Percentiles rank a stretch among this genome's conserved stretches.
Evolutionary conservation across 1,140 invertebrate genomes (phyloP).

Genomic region (Macrocentrus cingulum): DNA sequence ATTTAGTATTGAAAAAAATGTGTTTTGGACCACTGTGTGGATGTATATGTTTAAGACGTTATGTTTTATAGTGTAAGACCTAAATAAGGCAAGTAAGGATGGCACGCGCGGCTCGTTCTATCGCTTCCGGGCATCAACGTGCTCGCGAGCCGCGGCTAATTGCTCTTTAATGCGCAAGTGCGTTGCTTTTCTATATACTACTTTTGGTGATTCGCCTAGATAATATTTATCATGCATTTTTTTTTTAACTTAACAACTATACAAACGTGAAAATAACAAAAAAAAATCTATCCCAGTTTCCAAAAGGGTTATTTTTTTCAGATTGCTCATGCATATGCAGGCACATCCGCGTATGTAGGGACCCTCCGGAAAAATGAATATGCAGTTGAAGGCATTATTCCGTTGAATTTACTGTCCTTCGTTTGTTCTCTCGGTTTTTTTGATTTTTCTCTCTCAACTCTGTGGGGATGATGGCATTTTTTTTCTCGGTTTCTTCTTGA

Average conservation of each 20-base stretch:
- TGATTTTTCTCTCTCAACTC: no score
- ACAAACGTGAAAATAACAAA: background rate
- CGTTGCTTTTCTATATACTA: constrained; percentile 45
- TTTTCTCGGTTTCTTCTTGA: no score
- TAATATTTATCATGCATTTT: constrained; percentile 1
- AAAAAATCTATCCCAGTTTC: background rate
- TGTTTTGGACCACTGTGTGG: no score
- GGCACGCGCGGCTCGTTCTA: constrained; percentile 54
- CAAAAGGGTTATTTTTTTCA: no score
- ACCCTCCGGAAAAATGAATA: constrained; percentile 23
- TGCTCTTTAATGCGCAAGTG: constrained; percentile 55
- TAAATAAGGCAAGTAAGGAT: constrained; percentile 46
- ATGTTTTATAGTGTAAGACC: background rate
- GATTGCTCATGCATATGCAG: constrained; percentile 19
- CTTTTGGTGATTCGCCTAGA: constrained; percentile 32
- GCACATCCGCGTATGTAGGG: background rate
- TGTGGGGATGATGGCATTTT: no score
- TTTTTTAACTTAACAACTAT: background rate
- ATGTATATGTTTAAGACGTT: background rate
- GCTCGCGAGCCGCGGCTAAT: constrained; percentile 56
- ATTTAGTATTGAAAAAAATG: no score
- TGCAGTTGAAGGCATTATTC: constrained; percentile 3
- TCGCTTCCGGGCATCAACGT: constrained; percentile 57
- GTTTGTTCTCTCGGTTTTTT: background rate
- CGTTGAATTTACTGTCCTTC: background rate